Conservation (phyloP, 2,113 vertebrate species). For the Dicaeum eximium region DNA sequence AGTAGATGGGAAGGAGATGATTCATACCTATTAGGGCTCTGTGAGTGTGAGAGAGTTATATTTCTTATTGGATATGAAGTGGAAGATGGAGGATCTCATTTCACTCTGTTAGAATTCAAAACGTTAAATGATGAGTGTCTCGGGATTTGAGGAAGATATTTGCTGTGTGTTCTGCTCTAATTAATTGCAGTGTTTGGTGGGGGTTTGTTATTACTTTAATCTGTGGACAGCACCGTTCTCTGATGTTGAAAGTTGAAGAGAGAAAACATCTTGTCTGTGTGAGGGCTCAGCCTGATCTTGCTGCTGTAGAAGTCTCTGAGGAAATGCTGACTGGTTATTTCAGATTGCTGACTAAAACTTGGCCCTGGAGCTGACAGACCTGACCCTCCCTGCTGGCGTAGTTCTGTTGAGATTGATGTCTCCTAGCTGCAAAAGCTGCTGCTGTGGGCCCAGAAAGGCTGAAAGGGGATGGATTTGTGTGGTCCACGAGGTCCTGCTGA, state of each 20-base stretch:
- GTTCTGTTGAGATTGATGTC: neutral
- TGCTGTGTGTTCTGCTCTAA: neutral
- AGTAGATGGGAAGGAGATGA: neutral
- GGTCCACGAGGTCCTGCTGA: neutral
- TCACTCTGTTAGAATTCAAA: neutral
- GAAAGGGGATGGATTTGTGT: neutral
- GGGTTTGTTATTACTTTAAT: neutral
- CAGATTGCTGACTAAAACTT: neutral
- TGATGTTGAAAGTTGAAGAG: neutral
- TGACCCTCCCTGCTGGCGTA: neutral
- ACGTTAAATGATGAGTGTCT: neutral
- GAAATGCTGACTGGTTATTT: neutral
- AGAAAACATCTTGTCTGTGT: neutral
- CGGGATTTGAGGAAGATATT: neutral
- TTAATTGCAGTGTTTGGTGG: neutral
- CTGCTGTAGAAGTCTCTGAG: neutral
- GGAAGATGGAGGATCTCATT: neutral
- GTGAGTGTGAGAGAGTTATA: neutral
- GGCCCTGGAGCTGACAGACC: neutral
- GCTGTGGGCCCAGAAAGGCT: neutral
- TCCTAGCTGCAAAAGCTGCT: neutral
- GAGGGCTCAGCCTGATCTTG: neutral
- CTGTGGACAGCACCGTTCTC: neutral
- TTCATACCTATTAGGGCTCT: neutral
- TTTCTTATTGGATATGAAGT: neutral